phyloP scores from a whole-genome alignment of 1,140 invertebrate species.

The Eueides isabella region DNA sequence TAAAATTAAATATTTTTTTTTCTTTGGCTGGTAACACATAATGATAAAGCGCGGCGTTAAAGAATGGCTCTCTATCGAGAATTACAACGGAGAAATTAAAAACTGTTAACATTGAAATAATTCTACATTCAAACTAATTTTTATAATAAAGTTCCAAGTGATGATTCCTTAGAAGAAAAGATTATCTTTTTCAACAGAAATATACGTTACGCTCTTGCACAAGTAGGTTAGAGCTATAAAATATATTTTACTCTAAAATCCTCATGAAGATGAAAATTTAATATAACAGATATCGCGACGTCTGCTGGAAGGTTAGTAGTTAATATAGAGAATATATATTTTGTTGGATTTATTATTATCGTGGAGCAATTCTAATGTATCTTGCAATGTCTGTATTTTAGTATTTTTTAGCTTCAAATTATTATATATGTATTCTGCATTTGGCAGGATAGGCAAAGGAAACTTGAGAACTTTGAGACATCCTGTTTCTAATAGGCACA shows the following conservation, averaged over 20 bases:
- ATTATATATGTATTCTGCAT: too few relatives aligned
- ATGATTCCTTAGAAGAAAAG: background rate
- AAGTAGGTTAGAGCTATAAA: conserved; percentile 24
- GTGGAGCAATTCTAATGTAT: background rate
- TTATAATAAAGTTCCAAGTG: background rate
- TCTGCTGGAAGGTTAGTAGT: conserved; percentile 27
- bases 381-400: background rate
- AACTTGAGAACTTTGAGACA: too few relatives aligned
- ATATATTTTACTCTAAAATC: conserved; percentile 27
- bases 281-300: conserved; percentile 30
- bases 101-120: too few relatives aligned
- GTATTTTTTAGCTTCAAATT: too few relatives aligned
- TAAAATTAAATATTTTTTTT: too few relatives aligned
- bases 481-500: too few relatives aligned
- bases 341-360: background rate
- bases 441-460: too few relatives aligned
- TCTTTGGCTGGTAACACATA: too few relatives aligned
- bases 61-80: too few relatives aligned
- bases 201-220: conserved; percentile 18
- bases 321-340: conserved; percentile 27
- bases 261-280: conserved; percentile 30
- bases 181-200: background rate
- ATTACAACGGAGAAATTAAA: too few relatives aligned
- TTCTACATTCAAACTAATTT: background rate
- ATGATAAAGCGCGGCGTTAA: too few relatives aligned